Percentiles rank a stretch among this genome's conserved stretches.
Conservation (phyloP, 2,113 vertebrate genomes). For the Microtus pennsylvanicus region DNA sequence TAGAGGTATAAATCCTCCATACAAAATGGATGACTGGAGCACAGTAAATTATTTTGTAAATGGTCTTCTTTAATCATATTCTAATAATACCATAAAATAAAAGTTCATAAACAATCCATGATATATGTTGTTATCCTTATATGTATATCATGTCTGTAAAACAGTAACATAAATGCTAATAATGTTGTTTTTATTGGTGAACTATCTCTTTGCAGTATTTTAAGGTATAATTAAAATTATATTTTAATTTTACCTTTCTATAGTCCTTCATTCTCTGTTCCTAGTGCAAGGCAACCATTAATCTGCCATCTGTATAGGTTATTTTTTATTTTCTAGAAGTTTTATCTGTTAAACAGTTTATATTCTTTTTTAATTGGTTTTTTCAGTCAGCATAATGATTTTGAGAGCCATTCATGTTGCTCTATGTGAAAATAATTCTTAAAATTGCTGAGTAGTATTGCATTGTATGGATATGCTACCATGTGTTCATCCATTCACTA, state of each 20-base stretch:
- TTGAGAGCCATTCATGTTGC: background rate
- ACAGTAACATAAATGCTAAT: background rate
- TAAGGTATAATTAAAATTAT: background rate
- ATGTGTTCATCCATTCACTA: background rate
- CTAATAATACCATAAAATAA: background rate
- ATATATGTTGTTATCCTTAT: background rate
- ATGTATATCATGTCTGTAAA: background rate
- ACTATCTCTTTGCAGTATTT: background rate
- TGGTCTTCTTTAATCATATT: conserved; percentile 9
- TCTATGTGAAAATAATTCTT: background rate
- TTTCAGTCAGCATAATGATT: conserved; percentile 12
- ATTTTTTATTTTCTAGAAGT: conserved; percentile 37
- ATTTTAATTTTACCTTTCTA: background rate
- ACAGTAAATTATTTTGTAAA: conserved; percentile 28
- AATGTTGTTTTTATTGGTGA: background rate
- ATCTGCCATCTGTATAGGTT: background rate
- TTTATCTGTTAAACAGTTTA: conserved; percentile 17
- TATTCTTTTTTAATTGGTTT: background rate
- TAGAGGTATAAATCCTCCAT: background rate
- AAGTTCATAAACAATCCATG: background rate
- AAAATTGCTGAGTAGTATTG: background rate
- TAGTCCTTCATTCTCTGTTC: background rate
- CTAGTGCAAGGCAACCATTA: background rate
- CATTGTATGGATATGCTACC: background rate
- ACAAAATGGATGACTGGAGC: background rate